Conservation (phyloP, 2,113 vertebrate species). For the Amazona guildingii region DNA sequence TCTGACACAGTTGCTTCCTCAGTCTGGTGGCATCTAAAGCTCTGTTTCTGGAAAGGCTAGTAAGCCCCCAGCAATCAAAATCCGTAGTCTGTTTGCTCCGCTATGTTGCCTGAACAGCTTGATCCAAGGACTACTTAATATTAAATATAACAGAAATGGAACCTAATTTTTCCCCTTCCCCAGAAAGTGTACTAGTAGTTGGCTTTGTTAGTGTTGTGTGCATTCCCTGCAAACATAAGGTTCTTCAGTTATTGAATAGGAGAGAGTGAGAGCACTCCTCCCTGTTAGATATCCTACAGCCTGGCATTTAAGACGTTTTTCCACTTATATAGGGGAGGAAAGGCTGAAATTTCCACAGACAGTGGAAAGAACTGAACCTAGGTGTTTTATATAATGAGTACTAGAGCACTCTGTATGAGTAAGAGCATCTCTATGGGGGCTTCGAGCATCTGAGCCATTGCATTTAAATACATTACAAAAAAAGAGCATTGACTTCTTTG, state of each 20-base stretch:
- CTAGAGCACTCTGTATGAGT: background rate
- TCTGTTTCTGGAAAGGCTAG: background rate
- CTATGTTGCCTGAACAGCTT: background rate
- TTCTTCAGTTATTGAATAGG: background rate
- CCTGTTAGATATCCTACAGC: background rate
- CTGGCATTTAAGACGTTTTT: background rate
- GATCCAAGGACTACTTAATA: background rate
- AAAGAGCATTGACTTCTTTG: background rate
- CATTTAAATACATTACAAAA: background rate
- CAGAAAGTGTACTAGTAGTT: background rate
- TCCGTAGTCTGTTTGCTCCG: background rate
- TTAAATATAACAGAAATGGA: background rate
- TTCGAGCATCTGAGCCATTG: background rate
- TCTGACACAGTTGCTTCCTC: background rate
- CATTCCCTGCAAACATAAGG: background rate
- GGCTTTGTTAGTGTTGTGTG: background rate
- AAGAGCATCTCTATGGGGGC: background rate
- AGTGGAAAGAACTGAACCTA: background rate
- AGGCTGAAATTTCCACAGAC: background rate
- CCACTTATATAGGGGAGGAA: background rate
- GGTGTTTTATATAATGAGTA: background rate
- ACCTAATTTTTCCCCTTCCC: background rate
- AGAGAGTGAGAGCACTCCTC: background rate
- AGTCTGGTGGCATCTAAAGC: background rate
- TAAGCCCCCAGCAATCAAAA: background rate